Evolutionary conservation across 2,888 invertebrate genomes (phyloP).

Genomic region (Zelleria hepariella): DNA sequence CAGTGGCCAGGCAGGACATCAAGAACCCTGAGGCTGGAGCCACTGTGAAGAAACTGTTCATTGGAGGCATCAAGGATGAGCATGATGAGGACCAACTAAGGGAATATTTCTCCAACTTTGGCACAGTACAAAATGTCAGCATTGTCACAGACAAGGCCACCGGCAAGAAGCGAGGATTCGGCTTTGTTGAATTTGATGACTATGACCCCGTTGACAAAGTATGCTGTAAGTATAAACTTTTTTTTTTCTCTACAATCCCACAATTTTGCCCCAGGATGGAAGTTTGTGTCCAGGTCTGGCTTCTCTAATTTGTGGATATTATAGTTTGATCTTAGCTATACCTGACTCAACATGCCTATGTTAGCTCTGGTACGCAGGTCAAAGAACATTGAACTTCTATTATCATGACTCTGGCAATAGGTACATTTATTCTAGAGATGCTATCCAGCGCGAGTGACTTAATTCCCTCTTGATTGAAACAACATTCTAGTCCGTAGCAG

Average conservation of each 20-base stretch:
- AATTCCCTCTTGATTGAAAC: no score
- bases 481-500: no score
- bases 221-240: constrained; percentile 79
- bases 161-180: constrained; percentile 95
- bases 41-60: constrained; percentile 94
- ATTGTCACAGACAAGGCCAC: constrained; percentile 94
- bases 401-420: no score
- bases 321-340: constrained; percentile 65
- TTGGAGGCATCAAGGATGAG: constrained; percentile 95
- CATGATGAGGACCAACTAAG: constrained; percentile 91
- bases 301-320: constrained; percentile 67
- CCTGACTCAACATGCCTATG: constrained; percentile 30
- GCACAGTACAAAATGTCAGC: constrained; percentile 86
- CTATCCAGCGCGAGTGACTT: no score
- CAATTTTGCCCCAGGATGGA: constrained; percentile 68
- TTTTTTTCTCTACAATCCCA: constrained; percentile 24
- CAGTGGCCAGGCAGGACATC: constrained; percentile 93
- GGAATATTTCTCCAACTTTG: constrained; percentile 87
- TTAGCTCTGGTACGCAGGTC: constrained; percentile 63
- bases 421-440: no score
- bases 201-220: constrained; percentile 98
- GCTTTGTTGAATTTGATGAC: constrained; percentile 97
- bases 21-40: constrained; percentile 94
- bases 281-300: constrained; percentile 55
- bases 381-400: constrained; percentile 33